These are phyloP conservation scores for Cherax destructor DNA, from an alignment of 1,140 invertebrate species.

Conservation along the genomic window DNA sequence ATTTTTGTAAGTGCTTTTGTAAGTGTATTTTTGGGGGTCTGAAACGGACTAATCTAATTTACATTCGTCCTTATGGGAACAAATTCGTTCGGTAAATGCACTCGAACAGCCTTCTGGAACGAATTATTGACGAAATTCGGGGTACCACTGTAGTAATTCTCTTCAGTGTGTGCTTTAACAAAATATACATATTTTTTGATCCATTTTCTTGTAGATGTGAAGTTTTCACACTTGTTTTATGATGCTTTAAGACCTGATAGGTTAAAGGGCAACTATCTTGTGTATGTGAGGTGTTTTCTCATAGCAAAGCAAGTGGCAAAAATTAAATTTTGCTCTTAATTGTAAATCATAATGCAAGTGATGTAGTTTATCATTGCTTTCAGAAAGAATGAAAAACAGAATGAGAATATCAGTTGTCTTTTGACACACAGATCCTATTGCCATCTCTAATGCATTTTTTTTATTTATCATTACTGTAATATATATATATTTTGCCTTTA, in stretches of 20 bases:
- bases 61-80: no score
- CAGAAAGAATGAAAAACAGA: neutral
- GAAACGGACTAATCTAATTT: no score
- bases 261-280: neutral
- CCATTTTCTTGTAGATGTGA: neutral
- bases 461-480: neutral
- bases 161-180: neutral
- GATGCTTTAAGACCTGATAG: neutral
- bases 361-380: neutral
- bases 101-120: no score
- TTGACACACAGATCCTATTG: neutral
- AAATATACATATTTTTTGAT: neutral
- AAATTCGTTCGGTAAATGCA: no score
- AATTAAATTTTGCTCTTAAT: neutral
- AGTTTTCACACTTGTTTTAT: no score
- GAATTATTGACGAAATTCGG: no score
- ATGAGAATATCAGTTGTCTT: neutral
- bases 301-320: neutral
- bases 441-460: neutral
- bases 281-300: neutral
- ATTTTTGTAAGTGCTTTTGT: no score
- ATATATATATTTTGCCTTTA: neutral
- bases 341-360: neutral
- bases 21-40: no score
- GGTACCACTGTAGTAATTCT: no score